A percentile compares a stretch with the other conserved stretches of the same genome.
Evolutionary conservation across 2,797 vertebrate species (phyloP).

Genomic region (Typhlichthys eigenmanni): DNA sequence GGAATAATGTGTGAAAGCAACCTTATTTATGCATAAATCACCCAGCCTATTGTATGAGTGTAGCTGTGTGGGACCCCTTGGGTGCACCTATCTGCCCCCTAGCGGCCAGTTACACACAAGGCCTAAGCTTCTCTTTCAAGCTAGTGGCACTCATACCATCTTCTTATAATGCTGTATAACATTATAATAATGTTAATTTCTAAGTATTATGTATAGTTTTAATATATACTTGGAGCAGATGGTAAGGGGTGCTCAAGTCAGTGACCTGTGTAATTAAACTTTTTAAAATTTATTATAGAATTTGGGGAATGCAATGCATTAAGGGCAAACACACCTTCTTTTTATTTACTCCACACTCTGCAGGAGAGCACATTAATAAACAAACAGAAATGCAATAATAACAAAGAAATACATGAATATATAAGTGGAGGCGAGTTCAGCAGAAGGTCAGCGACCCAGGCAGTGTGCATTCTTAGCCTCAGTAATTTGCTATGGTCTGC

Average conservation of each 20-base stretch:
- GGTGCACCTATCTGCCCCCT: no score
- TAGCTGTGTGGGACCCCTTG: no score
- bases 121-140: no score
- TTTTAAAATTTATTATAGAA: constrained; percentile 19
- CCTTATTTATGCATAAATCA: no score
- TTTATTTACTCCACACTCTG: constrained; percentile 20
- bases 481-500: constrained; percentile 40
- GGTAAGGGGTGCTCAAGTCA: background rate
- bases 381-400: background rate
- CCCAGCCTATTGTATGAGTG: no score
- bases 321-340: background rate
- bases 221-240: background rate
- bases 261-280: constrained; percentile 6
- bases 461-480: constrained; percentile 51
- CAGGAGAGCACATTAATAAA: constrained; percentile 1
- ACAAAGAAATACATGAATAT: constrained; percentile 17
- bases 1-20: no score
- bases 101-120: no score
- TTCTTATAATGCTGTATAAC: no score
- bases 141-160: no score
- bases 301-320: background rate
- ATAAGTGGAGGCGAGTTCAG: constrained; percentile 31
- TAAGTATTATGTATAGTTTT: background rate
- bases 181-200: no score
- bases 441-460: constrained; percentile 41